Conservation (phyloP, 1,140 invertebrate species). For the Procambarus virginalis region DNA sequence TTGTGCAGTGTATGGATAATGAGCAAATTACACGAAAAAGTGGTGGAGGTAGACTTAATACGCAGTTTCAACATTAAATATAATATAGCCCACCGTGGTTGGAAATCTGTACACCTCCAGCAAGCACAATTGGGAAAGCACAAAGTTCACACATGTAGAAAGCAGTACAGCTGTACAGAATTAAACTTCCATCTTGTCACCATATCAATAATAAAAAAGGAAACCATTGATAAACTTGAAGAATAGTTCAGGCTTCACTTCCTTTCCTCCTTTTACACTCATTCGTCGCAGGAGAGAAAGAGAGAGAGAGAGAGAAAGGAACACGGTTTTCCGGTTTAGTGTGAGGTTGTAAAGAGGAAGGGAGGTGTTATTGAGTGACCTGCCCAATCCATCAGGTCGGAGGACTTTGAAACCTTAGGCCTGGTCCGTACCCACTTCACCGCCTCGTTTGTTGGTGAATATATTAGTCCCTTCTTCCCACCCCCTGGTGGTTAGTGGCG, state of each 20-base stretch:
- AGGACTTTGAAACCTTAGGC: conserved; percentile 20
- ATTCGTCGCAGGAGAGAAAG: neutral
- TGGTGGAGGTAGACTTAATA: too few species aligned
- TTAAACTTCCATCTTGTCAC: too few species aligned
- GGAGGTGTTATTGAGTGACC: neutral
- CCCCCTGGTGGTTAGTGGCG: neutral
- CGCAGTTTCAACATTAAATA: too few species aligned
- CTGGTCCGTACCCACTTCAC: neutral
- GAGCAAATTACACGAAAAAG: too few species aligned
- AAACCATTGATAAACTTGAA: neutral
- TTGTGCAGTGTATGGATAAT: too few species aligned
- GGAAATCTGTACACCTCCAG: too few species aligned
- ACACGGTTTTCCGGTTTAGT: neutral
- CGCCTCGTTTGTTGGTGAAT: neutral
- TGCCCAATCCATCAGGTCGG: conserved; percentile 36
- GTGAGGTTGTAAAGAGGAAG: neutral
- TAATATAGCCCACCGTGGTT: too few species aligned
- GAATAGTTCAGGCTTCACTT: neutral
- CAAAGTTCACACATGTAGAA: too few species aligned
- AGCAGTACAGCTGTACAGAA: too few species aligned
- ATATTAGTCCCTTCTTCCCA: neutral
- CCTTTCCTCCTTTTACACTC: neutral
- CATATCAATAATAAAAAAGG: neutral
- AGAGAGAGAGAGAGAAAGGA: neutral
- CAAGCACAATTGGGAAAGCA: too few species aligned